phyloP scores from a whole-genome alignment of 2,113 vertebrate genomes.

The Thalassarche chlororhynchos region DNA sequence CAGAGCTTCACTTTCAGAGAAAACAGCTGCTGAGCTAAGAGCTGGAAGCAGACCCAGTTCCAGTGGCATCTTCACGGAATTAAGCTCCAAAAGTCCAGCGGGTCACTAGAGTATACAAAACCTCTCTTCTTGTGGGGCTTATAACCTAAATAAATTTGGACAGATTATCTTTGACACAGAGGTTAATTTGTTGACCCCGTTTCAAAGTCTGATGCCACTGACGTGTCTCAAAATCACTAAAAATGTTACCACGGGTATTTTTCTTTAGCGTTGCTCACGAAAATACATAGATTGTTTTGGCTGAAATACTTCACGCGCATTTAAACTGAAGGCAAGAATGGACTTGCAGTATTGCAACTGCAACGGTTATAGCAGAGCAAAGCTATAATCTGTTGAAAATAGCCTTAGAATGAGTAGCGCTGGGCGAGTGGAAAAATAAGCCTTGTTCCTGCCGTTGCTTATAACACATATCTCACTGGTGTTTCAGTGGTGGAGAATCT shows the following conservation, averaged over 20 bases:
- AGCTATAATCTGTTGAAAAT: not conserved
- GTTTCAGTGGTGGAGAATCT: not conserved
- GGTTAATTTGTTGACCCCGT: constrained; percentile 48
- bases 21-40: constrained; percentile 55
- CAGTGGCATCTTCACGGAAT: constrained; percentile 18
- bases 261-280: not conserved
- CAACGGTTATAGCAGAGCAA: not conserved
- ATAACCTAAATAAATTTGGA: constrained; percentile 48
- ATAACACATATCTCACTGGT: not conserved
- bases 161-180: constrained; percentile 44
- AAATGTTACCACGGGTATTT: not conserved
- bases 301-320: not conserved
- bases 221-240: not conserved
- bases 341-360: not conserved
- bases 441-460: not conserved
- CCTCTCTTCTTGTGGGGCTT: constrained; percentile 27
- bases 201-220: constrained; percentile 11
- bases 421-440: not conserved
- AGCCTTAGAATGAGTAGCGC: not conserved
- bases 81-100: constrained; percentile 19
- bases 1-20: constrained; percentile 54
- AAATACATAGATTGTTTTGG: not conserved
- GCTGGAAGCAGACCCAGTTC: constrained; percentile 60
- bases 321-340: not conserved
- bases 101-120: constrained; percentile 48